phyloP scores from a whole-genome alignment of 1,140 invertebrate genomes.

The Zaprionus ghesquierei region DNA sequence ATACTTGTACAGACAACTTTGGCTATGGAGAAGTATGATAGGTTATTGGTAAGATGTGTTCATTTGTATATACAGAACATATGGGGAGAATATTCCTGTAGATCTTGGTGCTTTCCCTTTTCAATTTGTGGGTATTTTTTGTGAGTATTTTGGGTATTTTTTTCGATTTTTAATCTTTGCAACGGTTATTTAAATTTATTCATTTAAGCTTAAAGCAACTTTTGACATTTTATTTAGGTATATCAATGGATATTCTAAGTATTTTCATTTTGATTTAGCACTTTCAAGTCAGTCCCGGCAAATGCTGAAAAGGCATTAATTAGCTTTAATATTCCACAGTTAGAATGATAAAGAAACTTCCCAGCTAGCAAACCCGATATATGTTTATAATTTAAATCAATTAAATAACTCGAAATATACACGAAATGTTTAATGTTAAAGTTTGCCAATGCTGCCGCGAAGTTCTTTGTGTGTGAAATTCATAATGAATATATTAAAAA shows the following conservation, averaged over 20 bases:
- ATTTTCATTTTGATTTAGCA: not conserved
- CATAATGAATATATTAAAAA: constrained; percentile 7
- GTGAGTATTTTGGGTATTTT: not conserved
- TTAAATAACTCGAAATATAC: not conserved
- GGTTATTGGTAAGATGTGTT: not conserved
- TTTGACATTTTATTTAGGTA: not conserved
- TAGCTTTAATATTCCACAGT: not conserved
- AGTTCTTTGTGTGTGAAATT: not conserved
- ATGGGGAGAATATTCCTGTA: not conserved
- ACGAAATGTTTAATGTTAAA: not conserved
- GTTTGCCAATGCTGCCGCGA: not conserved
- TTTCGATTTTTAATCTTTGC: not conserved
- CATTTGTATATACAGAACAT: not conserved
- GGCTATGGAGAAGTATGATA: not conserved
- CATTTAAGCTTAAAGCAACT: not conserved
- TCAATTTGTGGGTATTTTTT: not conserved
- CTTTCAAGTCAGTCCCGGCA: too few relatives aligned
- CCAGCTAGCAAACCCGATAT: constrained; percentile 2
- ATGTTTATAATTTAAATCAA: constrained; percentile 6
- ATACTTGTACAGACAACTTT: not conserved
- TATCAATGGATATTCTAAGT: not conserved
- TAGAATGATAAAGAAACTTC: not conserved
- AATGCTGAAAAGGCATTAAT: not conserved
- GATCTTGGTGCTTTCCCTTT: not conserved
- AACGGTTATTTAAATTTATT: not conserved